A percentile compares a stretch with the other conserved stretches of the same genome.
These are phyloP conservation scores for Araneus ventricosus DNA, from an alignment of 1,140 invertebrate genomes.

Conservation along the genomic window DNA sequence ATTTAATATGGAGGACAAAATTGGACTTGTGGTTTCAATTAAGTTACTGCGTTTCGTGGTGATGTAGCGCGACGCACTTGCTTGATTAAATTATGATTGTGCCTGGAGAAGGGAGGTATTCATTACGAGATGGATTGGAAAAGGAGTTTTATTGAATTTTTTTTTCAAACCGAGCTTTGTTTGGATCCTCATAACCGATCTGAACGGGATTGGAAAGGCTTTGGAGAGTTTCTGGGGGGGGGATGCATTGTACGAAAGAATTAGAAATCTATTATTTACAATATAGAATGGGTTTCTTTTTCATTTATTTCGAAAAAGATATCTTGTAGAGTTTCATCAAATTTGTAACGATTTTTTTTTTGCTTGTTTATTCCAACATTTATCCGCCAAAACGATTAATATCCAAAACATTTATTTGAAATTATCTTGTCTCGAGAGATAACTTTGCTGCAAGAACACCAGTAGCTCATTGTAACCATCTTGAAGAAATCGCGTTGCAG, in stretches of 20 bases:
- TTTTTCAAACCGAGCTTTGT: background rate
- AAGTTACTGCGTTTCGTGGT: background rate
- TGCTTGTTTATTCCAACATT: too few relatives aligned
- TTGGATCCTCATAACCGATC: background rate
- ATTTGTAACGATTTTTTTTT: too few relatives aligned
- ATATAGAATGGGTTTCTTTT: too few relatives aligned
- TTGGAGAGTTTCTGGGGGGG: background rate
- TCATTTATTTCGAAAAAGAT: too few relatives aligned
- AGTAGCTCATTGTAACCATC: too few relatives aligned
- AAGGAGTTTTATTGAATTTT: background rate
- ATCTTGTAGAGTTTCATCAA: too few relatives aligned
- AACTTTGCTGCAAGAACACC: too few relatives aligned
- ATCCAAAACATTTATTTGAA: too few relatives aligned
- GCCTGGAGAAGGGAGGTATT: background rate
- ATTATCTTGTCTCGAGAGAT: too few relatives aligned
- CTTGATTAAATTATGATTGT: constrained; percentile 20
- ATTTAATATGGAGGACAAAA: constrained; percentile 2
- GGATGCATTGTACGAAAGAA: background rate
- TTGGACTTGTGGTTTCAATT: constrained; percentile 30
- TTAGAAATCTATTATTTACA: background rate
- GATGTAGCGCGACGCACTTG: background rate
- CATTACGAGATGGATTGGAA: background rate
- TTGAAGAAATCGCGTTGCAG: too few relatives aligned
- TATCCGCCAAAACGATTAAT: too few relatives aligned
- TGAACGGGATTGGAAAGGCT: background rate